Conservation (phyloP, 2,797 vertebrate species). For the Merluccius polli region DNA sequence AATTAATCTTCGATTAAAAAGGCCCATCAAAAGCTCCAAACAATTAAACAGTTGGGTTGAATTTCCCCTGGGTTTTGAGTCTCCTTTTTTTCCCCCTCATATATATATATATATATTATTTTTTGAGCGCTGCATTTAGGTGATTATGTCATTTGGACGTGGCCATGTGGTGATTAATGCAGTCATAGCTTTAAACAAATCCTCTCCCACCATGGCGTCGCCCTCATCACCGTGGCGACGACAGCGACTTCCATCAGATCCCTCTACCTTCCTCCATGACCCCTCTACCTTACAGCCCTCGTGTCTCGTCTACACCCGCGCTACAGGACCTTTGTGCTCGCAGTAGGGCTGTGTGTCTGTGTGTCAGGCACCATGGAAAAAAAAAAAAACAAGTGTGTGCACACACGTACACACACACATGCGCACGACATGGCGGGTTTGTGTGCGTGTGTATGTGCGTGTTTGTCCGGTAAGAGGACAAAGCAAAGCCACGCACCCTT, state of each 20-base stretch:
- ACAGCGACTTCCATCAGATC: background rate
- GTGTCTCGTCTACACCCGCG: background rate
- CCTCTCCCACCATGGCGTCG: conserved; percentile 45
- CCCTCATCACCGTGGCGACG: background rate
- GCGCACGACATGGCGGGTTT: background rate
- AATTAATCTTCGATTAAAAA: conserved; percentile 99
- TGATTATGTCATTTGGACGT: conserved; percentile 95
- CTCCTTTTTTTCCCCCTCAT: conserved; percentile 64
- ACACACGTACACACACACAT: background rate
- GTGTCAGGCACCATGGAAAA: background rate
- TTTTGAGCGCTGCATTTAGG: conserved; percentile 93
- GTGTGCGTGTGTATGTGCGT: background rate
- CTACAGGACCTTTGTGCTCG: background rate
- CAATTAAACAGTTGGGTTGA: conserved; percentile 98
- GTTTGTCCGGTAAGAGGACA: conserved; percentile 26
- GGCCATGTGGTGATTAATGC: conserved; percentile 92
- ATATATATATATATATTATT: conserved; percentile 29
- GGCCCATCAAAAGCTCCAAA: conserved; percentile 94
- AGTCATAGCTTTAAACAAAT: conserved; percentile 86
- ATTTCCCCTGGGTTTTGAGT: conserved; percentile 93
- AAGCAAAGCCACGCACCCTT: conserved; percentile 24
- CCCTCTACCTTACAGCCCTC: background rate
- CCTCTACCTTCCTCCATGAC: background rate
- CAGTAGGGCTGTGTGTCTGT: background rate
- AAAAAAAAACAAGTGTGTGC: background rate